Evolutionary conservation across 2,797 vertebrate species (phyloP).

Genomic region (Myotis pilosus): DNA sequence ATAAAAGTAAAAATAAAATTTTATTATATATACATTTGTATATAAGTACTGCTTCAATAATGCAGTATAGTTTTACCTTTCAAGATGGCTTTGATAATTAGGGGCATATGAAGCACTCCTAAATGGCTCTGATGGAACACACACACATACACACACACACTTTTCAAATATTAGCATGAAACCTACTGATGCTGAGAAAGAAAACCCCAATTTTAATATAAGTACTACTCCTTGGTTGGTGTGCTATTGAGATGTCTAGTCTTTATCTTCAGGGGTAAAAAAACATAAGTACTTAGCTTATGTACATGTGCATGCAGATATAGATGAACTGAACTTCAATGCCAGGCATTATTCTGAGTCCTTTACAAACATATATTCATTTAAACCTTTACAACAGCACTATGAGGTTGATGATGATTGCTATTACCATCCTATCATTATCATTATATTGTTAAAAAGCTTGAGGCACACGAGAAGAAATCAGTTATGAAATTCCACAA

Average conservation of each 20-base stretch:
- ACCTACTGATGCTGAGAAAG: background rate
- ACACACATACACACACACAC: background rate
- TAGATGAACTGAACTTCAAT: background rate
- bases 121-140: background rate
- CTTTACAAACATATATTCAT: background rate
- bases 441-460: background rate
- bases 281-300: background rate
- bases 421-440: background rate
- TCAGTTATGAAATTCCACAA: background rate
- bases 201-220: background rate
- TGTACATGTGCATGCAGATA: background rate
- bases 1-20: slow-evolving; percentile 21
- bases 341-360: background rate
- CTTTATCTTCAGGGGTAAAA: background rate
- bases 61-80: slow-evolving; percentile 20
- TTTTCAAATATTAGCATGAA: background rate
- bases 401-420: background rate
- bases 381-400: background rate
- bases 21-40: background rate
- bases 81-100: background rate
- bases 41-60: background rate
- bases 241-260: background rate
- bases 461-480: background rate
- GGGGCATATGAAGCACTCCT: background rate
- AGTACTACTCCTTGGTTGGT: background rate